These are phyloP conservation scores for Anhinga rufa DNA, from an alignment of 2,113 vertebrate genomes.

Conservation along the genomic window DNA sequence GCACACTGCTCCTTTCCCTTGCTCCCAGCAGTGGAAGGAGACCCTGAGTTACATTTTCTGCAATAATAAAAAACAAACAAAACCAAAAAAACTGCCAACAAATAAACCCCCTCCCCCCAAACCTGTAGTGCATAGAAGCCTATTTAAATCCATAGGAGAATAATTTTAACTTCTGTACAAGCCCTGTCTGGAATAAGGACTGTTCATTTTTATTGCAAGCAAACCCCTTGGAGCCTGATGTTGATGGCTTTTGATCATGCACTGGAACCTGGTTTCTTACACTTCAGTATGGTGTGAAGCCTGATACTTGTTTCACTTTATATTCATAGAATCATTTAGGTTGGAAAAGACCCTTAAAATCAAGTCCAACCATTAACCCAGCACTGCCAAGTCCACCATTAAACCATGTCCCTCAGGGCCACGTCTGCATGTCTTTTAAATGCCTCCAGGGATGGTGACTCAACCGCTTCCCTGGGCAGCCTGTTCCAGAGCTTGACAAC, in stretches of 20 bases:
- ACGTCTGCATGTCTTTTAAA: too few species aligned
- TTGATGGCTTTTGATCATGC: background rate
- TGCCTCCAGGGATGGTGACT: too few species aligned
- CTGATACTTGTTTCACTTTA: background rate
- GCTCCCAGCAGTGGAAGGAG: background rate
- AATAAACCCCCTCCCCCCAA: background rate
- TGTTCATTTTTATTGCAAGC: background rate
- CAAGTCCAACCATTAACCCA: too few species aligned
- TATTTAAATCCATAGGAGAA: background rate
- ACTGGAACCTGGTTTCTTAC: background rate
- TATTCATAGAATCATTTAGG: background rate
- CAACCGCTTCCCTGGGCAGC: too few species aligned
- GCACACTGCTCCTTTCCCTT: background rate
- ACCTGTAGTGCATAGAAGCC: rapidly evolving
- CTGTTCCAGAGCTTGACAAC: too few species aligned
- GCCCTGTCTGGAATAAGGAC: background rate
- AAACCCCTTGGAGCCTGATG: background rate
- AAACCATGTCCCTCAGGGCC: too few species aligned
- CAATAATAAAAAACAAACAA: background rate
- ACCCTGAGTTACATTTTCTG: background rate
- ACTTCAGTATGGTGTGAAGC: background rate
- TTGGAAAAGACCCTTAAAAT: too few species aligned
- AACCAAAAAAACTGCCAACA: background rate
- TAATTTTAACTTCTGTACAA: background rate
- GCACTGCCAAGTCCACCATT: too few species aligned